Conservation (phyloP, 2,113 vertebrate species). For the Solenodon paradoxus region DNA sequence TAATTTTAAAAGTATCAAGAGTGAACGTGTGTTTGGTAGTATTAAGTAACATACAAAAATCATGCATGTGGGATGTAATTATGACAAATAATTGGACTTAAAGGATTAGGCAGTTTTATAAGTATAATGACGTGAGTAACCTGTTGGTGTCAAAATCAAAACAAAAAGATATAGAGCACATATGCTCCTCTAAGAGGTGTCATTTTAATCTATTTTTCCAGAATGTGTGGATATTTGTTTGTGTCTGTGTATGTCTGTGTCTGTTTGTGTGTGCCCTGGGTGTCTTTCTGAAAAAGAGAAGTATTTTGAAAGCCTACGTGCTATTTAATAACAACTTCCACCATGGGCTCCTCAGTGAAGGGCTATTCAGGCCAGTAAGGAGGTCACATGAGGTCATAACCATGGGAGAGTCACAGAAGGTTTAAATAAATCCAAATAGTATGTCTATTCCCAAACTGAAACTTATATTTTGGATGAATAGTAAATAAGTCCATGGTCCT, state of each 20-base stretch:
- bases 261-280: rapidly evolving
- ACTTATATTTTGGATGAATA: neutral
- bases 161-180: neutral
- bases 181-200: neutral
- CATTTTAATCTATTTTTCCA: neutral
- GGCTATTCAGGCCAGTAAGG: neutral
- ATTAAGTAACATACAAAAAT: constrained; percentile 34
- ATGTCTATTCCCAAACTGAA: neutral
- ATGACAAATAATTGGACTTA: constrained; percentile 43
- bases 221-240: neutral
- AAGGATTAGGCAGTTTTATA: constrained; percentile 35
- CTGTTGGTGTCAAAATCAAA: neutral
- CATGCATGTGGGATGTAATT: constrained; percentile 52
- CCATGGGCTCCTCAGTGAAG: neutral
- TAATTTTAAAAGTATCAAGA: constrained; percentile 19
- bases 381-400: neutral
- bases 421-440: neutral
- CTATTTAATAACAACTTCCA: neutral
- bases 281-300: neutral
- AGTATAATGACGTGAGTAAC: constrained; percentile 16
- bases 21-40: neutral
- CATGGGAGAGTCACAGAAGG: neutral
- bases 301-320: neutral
- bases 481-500: neutral
- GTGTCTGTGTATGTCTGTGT: neutral